Conservation (phyloP, 2,113 vertebrate species). For the Rostratula benghalensis region DNA sequence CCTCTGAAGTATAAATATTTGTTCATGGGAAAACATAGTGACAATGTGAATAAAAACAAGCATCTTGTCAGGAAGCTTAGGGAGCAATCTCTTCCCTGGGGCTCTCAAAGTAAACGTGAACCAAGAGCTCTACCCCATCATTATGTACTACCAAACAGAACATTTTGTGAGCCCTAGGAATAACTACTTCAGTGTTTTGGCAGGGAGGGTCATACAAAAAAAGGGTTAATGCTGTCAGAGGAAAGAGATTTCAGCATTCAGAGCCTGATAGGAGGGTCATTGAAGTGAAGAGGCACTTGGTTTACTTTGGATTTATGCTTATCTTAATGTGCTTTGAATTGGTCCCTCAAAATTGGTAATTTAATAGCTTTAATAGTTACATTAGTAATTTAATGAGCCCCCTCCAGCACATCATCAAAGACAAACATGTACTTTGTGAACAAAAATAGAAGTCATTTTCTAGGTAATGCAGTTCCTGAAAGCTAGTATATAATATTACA, state of each 20-base stretch:
- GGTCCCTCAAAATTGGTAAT: conserved; percentile 45
- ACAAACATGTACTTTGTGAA: background rate
- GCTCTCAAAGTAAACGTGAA: background rate
- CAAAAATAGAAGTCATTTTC: conserved; percentile 33
- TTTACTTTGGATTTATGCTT: conserved; percentile 50
- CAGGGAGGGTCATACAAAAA: background rate
- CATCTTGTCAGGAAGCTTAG: conserved; percentile 24
- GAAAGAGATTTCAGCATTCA: background rate
- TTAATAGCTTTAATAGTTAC: conserved; percentile 58
- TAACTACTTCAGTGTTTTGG: background rate
- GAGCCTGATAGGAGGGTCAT: background rate
- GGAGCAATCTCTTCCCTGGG: background rate
- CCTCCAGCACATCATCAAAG: background rate
- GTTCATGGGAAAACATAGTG: conserved; percentile 49
- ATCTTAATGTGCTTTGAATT: conserved; percentile 29
- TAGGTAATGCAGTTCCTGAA: conserved; percentile 21
- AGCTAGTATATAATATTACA: conserved; percentile 14
- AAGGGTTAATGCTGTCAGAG: background rate
- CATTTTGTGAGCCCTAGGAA: background rate
- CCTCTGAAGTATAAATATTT: conserved; percentile 59
- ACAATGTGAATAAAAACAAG: conserved; percentile 55
- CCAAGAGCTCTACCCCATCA: background rate
- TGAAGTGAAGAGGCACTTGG: conserved; percentile 1
- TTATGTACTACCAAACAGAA: background rate
- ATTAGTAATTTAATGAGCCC: conserved; percentile 54